phyloP scores from a whole-genome alignment of 2,113 vertebrate species.

The Mobula birostris region DNA sequence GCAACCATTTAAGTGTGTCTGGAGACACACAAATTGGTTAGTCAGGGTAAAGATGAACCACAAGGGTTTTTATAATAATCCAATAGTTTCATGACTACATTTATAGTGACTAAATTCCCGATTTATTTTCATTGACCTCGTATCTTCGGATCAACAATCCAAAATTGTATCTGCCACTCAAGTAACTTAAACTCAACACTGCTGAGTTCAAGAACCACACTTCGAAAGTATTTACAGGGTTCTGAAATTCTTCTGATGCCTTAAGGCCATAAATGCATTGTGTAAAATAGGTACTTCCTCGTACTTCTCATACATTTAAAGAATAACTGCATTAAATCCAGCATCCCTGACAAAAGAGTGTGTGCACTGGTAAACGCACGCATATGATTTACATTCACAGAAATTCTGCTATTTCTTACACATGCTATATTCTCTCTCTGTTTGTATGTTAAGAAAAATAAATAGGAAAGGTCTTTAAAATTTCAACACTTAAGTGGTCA shows the following conservation, averaged over 20 bases:
- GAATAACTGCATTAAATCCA: not conserved
- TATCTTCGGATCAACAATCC: too few relatives aligned
- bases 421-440: not conserved
- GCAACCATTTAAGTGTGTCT: too few relatives aligned
- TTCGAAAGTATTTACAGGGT: not conserved
- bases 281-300: not conserved
- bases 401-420: not conserved
- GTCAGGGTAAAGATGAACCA: too few relatives aligned
- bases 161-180: too few relatives aligned
- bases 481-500: not conserved
- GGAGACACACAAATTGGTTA: too few relatives aligned
- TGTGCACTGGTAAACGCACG: not conserved
- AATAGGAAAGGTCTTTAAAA: not conserved
- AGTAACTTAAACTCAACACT: too few relatives aligned
- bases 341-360: not conserved
- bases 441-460: not conserved
- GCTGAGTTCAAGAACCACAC: not conserved
- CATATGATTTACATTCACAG: not conserved
- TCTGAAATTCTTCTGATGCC: not conserved
- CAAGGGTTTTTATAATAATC: too few relatives aligned
- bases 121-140: too few relatives aligned
- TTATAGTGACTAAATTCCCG: too few relatives aligned
- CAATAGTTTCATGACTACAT: too few relatives aligned
- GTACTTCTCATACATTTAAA: not conserved
- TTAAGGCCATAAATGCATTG: not conserved